These are phyloP conservation scores for Aleiodes testaceus DNA, from an alignment of 2,888 invertebrate genomes.

Conservation along the genomic window DNA sequence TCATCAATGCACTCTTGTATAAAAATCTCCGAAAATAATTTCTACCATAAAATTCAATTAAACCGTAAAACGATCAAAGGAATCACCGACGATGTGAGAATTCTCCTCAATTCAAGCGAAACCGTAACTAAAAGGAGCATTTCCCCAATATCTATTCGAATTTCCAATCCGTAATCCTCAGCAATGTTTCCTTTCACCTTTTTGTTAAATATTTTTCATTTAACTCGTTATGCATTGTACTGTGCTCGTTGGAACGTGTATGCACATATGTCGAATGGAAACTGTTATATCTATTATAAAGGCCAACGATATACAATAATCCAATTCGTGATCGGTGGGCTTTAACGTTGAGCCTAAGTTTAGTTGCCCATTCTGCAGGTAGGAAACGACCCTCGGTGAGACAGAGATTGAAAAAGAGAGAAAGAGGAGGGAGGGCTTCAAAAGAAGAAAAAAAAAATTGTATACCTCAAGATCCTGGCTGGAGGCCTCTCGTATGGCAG, in stretches of 20 bases:
- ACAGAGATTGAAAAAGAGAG: conserved; percentile 22
- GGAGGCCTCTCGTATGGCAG: conserved; percentile 26
- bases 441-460: conserved; percentile 36
- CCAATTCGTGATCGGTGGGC: conserved; percentile 35
- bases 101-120: conserved; percentile 11
- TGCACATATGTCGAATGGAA: conserved; percentile 49
- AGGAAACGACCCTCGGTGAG: conserved; percentile 52
- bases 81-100: conserved; percentile 2
- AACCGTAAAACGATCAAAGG: conserved; percentile 38
- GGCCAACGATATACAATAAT: conserved; percentile 29
- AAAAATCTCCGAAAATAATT: conserved; percentile 31
- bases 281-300: conserved; percentile 64
- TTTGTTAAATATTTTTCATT: neutral
- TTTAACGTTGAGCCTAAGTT: conserved; percentile 46
- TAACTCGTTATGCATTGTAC: conserved; percentile 24
- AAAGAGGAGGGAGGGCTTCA: conserved; percentile 2
- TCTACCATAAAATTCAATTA: conserved; percentile 41
- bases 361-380: conserved; percentile 59
- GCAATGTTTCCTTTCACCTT: neutral
- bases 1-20: no score
- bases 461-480: conserved; percentile 31
- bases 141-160: neutral
- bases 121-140: neutral
- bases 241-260: conserved; percentile 2
- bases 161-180: neutral